Percentiles rank a stretch among this genome's conserved stretches.
Conservation (phyloP, 2,797 vertebrate genomes). For the Uromys caudimaculatus region DNA sequence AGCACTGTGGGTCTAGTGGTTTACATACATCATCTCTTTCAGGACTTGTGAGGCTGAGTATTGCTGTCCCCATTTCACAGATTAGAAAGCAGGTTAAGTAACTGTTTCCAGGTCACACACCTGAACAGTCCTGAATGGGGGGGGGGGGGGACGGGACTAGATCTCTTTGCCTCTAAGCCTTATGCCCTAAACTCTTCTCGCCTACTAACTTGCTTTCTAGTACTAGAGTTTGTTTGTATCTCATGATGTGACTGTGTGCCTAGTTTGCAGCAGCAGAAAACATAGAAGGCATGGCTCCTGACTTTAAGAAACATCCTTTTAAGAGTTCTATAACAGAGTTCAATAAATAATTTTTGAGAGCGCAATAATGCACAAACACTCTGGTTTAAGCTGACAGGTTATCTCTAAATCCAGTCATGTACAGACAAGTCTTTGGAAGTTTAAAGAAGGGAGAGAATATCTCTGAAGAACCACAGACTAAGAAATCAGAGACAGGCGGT, state of each 20-base stretch:
- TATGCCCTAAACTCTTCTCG: not conserved
- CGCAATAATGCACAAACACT: not conserved
- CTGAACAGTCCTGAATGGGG: not conserved
- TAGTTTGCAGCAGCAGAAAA: not conserved
- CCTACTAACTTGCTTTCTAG: not conserved
- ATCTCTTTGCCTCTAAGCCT: not conserved
- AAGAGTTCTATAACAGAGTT: not conserved
- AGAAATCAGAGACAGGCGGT: not conserved
- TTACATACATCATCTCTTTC: not conserved
- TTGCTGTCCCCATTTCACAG: not conserved
- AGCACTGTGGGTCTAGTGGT: not conserved
- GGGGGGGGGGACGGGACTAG: too few species aligned
- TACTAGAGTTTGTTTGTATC: not conserved
- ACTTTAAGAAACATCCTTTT: not conserved
- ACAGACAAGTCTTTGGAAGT: not conserved
- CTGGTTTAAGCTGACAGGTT: not conserved
- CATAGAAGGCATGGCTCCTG: not conserved
- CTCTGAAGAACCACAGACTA: not conserved
- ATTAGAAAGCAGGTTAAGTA: not conserved
- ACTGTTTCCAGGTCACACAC: not conserved
- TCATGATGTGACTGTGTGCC: not conserved
- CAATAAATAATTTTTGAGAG: constrained; percentile 10
- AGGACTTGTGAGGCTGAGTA: not conserved
- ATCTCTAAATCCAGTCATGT: not conserved
- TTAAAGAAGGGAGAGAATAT: not conserved